Conservation (phyloP, 2,888 invertebrate species). For the Andrena haemorrhoa region DNA sequence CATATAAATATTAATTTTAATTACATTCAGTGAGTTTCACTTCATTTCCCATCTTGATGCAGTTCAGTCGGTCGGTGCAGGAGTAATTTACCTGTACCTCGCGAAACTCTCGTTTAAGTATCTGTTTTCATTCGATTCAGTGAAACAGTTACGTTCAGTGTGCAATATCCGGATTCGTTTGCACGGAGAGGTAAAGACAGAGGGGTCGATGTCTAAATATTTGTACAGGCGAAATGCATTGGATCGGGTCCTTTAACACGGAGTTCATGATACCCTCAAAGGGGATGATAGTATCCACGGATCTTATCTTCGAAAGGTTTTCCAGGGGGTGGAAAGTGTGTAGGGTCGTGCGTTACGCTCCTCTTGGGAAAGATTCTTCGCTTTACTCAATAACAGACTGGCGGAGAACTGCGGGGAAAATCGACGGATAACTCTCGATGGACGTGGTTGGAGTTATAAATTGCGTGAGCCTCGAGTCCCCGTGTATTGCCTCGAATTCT, state of each 20-base stretch:
- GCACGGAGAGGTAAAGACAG: background rate
- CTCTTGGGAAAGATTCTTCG: constrained; percentile 40
- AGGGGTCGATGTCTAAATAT: constrained; percentile 5
- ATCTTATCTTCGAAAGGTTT: constrained; percentile 39
- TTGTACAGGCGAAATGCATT: constrained; percentile 14
- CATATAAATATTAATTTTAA: background rate
- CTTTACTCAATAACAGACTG: constrained; percentile 27
- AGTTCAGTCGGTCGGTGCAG: background rate
- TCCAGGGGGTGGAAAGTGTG: background rate
- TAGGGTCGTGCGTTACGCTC: constrained; percentile 23
- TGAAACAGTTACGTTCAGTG: background rate
- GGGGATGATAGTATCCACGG: constrained; percentile 2
- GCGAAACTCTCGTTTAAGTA: background rate
- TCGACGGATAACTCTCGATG: background rate
- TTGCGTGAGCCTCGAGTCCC: background rate
- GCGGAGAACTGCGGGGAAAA: constrained; percentile 17
- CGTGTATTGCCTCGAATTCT: background rate
- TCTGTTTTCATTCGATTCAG: background rate
- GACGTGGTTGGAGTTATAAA: background rate
- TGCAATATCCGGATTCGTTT: background rate
- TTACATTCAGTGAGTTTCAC: background rate
- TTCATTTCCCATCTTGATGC: background rate
- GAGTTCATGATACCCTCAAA: constrained; percentile 9
- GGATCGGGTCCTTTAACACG: constrained; percentile 3
- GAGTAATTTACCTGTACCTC: constrained; percentile 20